A percentile compares a stretch with the other conserved stretches of the same genome.
These are phyloP conservation scores for Wiebesia pumilae DNA, from an alignment of 1,140 invertebrate genomes.

Conservation along the genomic window DNA sequence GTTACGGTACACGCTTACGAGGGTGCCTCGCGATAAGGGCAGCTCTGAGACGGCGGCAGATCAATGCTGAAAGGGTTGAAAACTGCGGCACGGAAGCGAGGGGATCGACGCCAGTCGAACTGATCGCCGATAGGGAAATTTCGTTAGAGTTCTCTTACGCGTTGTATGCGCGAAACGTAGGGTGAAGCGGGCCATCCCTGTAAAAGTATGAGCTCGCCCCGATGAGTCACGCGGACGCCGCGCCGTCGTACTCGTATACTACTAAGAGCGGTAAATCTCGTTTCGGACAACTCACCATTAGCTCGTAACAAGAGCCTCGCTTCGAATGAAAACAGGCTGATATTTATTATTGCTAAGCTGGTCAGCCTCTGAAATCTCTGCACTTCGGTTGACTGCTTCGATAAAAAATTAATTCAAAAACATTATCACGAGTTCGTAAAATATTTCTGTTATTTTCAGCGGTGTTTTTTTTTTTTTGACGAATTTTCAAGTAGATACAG, in stretches of 20 bases:
- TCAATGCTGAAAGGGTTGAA: constrained; percentile 70
- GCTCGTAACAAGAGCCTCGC: constrained; percentile 36
- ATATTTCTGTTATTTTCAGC: no score
- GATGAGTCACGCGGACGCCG: constrained; percentile 33
- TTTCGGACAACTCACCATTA: constrained; percentile 48
- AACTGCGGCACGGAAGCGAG: constrained; percentile 34
- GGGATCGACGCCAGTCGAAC: constrained; percentile 58
- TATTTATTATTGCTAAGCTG: constrained; percentile 43
- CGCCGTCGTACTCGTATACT: constrained; percentile 21
- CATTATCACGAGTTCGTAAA: no score
- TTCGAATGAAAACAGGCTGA: constrained; percentile 23
- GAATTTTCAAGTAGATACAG: no score
- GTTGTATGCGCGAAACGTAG: neutral
- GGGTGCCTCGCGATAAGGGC: constrained; percentile 67
- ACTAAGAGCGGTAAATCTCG: constrained; percentile 47
- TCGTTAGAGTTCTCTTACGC: constrained; percentile 64
- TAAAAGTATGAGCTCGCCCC: constrained; percentile 26
- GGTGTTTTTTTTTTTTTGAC: no score
- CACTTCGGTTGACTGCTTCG: no score
- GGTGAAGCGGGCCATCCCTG: constrained; percentile 46
- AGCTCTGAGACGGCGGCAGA: constrained; percentile 63
- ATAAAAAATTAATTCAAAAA: no score
- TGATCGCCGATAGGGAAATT: constrained; percentile 74
- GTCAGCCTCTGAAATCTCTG: neutral
- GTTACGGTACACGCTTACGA: constrained; percentile 17